Evolutionary conservation across 2,888 invertebrate species (phyloP).

Genomic region (Corbicula japonica): DNA sequence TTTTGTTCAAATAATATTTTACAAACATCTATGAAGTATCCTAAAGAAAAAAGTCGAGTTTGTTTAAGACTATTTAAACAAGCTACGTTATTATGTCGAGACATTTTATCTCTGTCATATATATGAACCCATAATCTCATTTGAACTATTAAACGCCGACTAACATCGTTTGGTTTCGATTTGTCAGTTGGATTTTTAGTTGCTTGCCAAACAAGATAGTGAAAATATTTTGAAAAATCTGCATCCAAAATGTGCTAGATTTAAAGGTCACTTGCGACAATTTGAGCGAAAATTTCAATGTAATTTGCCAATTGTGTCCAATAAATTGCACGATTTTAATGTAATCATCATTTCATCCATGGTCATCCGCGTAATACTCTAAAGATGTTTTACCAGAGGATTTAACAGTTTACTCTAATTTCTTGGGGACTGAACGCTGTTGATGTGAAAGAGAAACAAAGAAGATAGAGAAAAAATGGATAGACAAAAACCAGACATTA

Average conservation of each 20-base stretch:
- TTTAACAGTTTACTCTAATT: background rate
- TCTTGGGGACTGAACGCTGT: background rate
- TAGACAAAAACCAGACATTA: background rate
- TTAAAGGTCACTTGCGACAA: constrained; percentile 7
- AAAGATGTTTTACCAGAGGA: no score
- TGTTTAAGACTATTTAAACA: no score
- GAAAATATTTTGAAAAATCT: constrained; percentile 10
- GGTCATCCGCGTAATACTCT: no score
- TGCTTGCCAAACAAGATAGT: no score
- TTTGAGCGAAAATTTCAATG: constrained; percentile 12
- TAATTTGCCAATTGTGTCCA: background rate
- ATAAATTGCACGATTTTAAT: constrained; percentile 5
- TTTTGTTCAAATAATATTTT: no score
- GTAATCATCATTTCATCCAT: no score
- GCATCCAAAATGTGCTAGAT: constrained; percentile 8
- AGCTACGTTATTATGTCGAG: no score
- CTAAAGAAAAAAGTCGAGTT: no score
- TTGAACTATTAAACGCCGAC: no score
- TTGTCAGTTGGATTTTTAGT: background rate
- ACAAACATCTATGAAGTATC: no score
- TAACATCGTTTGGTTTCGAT: background rate
- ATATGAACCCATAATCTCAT: no score
- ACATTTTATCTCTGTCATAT: no score
- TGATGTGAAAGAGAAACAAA: background rate
- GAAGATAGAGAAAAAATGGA: background rate